Percentiles rank a stretch among this genome's conserved stretches.
Conservation (phyloP, 2,888 invertebrate genomes). For the Celastrina argiolus region DNA sequence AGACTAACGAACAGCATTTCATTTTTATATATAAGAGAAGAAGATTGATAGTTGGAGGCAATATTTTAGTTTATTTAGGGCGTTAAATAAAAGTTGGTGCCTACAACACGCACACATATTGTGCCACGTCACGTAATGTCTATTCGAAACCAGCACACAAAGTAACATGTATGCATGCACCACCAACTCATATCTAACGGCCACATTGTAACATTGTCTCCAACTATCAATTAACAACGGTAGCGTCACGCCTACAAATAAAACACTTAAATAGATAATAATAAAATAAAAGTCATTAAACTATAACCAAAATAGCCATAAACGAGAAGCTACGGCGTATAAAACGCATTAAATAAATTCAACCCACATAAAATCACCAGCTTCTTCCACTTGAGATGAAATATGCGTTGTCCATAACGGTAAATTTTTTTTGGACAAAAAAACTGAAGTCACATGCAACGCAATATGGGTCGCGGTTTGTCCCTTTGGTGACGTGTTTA, state of each 20-base stretch:
- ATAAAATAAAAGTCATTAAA: conserved; percentile 13
- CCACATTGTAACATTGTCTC: background rate
- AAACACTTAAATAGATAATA: background rate
- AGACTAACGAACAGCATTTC: too few species aligned
- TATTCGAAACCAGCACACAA: too few species aligned
- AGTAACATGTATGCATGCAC: too few species aligned
- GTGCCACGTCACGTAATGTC: too few species aligned
- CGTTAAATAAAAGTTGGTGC: too few species aligned
- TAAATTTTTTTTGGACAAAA: conserved; percentile 46
- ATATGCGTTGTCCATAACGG: conserved; percentile 70
- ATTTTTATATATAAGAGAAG: too few species aligned
- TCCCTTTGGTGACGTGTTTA: background rate
- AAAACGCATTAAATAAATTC: conserved; percentile 28
- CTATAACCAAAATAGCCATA: conserved; percentile 14
- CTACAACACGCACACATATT: too few species aligned
- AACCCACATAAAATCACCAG: conserved; percentile 30
- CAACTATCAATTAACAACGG: background rate
- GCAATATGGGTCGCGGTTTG: conserved; percentile 27
- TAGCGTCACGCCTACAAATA: conserved; percentile 6
- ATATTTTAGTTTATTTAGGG: too few species aligned
- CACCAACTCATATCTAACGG: too few species aligned
- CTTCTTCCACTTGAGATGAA: conserved; percentile 60
- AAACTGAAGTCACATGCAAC: conserved; percentile 31
- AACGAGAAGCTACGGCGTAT: conserved; percentile 14
- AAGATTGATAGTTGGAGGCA: too few species aligned